Evolutionary conservation across 2,888 invertebrate species (phyloP).

Genomic region (Monochamus alternatus): DNA sequence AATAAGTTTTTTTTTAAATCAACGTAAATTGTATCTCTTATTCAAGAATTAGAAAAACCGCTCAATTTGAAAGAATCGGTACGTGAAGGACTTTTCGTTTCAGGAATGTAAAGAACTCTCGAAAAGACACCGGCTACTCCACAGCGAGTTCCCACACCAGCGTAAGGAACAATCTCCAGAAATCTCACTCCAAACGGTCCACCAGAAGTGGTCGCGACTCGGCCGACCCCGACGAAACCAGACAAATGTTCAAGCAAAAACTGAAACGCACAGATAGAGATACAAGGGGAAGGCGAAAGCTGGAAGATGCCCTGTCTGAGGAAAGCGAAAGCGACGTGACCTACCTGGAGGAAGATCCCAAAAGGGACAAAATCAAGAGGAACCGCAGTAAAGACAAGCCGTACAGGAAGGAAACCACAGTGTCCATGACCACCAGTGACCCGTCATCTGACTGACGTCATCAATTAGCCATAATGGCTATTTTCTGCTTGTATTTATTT

Average conservation of each 20-base stretch:
- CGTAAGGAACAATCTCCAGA: slow-evolving; percentile 45
- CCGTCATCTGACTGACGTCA: slow-evolving; percentile 73
- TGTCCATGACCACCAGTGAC: slow-evolving; percentile 60
- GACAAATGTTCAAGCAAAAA: slow-evolving; percentile 65
- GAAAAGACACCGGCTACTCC: slow-evolving; percentile 81
- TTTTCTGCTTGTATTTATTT: slow-evolving; percentile 73
- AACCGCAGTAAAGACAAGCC: slow-evolving; percentile 53
- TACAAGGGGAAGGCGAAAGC: slow-evolving; percentile 54
- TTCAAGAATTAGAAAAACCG: no score
- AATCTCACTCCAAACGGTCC: slow-evolving; percentile 48
- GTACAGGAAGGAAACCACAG: slow-evolving; percentile 57
- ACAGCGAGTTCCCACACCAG: slow-evolving; percentile 79
- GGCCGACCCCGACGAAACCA: slow-evolving; percentile 51
- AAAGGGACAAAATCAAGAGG: slow-evolving; percentile 57
- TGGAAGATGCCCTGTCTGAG: slow-evolving; percentile 62
- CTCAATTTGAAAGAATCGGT: no score
- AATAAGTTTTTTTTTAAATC: no score
- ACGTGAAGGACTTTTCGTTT: slow-evolving; percentile 37
- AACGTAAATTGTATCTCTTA: no score
- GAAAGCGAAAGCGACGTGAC: slow-evolving; percentile 60
- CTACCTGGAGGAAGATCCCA: slow-evolving; percentile 43
- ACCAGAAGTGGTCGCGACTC: slow-evolving; percentile 37
- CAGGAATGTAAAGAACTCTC: slow-evolving; percentile 67
- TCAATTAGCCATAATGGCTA: slow-evolving; percentile 74
- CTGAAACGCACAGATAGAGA: slow-evolving; percentile 61